These are phyloP conservation scores for Rhinella marina DNA, from an alignment of 2,797 vertebrate genomes.

Conservation along the genomic window DNA sequence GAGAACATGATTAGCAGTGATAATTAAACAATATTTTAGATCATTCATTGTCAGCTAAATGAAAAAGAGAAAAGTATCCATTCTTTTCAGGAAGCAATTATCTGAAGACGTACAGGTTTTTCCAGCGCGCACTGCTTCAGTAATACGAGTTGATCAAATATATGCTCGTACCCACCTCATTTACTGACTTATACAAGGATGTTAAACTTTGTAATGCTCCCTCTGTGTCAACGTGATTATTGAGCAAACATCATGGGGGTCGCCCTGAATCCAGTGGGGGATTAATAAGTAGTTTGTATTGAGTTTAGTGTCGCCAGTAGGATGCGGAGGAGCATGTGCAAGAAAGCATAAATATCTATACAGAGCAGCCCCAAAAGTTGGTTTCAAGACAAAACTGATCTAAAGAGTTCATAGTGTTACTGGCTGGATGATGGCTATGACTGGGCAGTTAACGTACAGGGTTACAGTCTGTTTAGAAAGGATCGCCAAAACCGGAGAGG, in stretches of 20 bases:
- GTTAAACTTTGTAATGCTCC: not conserved
- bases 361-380: too few species aligned
- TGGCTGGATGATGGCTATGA: too few species aligned
- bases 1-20: slow-evolving; percentile 49
- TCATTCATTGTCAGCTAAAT: slow-evolving; percentile 36
- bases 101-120: not conserved
- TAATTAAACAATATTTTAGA: slow-evolving; percentile 51
- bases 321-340: too few species aligned
- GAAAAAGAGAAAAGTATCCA: slow-evolving; percentile 18
- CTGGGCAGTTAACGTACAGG: too few species aligned
- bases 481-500: too few species aligned
- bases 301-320: too few species aligned
- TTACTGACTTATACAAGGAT: slow-evolving; percentile 6
- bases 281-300: too few species aligned
- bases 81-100: slow-evolving; percentile 19
- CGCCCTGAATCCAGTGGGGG: not conserved
- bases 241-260: not conserved
- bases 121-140: not conserved
- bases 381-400: too few species aligned
- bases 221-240: not conserved
- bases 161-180: not conserved
- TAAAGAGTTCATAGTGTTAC: too few species aligned
- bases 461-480: too few species aligned
- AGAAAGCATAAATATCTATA: too few species aligned
- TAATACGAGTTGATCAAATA: not conserved